Conservation (phyloP, 2,113 vertebrate genomes). For the Malurus alboscapulatus region DNA sequence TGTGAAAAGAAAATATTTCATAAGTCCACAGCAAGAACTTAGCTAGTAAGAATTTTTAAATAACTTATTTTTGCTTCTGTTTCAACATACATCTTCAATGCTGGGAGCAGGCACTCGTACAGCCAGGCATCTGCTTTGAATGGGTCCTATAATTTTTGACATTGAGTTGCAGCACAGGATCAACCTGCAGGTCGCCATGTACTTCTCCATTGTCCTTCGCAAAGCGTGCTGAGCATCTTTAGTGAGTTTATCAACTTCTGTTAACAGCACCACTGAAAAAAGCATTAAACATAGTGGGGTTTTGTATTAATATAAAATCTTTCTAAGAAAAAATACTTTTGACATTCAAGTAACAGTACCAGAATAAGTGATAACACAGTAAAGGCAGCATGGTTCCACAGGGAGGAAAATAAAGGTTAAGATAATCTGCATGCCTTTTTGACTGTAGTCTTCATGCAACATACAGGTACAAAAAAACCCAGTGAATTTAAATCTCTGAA, state of each 20-base stretch:
- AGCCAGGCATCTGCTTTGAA: slow-evolving; percentile 91
- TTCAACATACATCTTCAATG: slow-evolving; percentile 83
- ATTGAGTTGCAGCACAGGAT: slow-evolving; percentile 94
- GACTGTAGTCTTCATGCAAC: not conserved
- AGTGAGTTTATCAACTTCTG: slow-evolving; percentile 94
- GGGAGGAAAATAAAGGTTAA: not conserved
- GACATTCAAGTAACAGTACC: not conserved
- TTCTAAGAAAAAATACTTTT: not conserved
- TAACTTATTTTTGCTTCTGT: not conserved
- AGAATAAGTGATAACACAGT: not conserved
- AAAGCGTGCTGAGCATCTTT: slow-evolving; percentile 97
- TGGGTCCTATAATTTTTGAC: slow-evolving; percentile 95
- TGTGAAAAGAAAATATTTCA: not conserved
- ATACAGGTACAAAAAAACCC: not conserved
- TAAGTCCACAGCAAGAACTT: not conserved
- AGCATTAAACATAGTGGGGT: not conserved
- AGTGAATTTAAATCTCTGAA: not conserved
- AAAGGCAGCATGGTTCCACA: not conserved
- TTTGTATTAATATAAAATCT: not conserved
- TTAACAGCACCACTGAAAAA: slow-evolving; percentile 89
- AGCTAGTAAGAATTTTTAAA: not conserved
- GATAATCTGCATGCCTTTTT: not conserved
- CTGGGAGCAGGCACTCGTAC: slow-evolving; percentile 91
- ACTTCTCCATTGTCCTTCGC: slow-evolving; percentile 97
- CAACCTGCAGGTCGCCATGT: slow-evolving; percentile 93